Base-by-base conservation (phyloP, 2,888 invertebrate genomes). In the Tridacna crocea region DNA sequence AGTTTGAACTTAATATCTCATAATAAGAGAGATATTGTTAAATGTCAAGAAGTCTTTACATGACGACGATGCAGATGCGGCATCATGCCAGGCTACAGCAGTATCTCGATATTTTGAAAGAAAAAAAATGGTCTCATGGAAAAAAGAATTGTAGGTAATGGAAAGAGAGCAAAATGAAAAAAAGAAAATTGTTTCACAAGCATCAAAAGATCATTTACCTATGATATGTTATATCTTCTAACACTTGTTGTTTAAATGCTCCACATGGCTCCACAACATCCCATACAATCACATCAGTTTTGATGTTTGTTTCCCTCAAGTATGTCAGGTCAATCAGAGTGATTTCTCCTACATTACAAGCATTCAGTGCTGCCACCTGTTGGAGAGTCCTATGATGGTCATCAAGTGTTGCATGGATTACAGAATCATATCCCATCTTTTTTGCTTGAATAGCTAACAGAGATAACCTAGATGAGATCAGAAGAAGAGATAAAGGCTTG, bases 151-250 rank as follows among this genome's bases (percentile, higher is more conserved):
- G 2, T 2, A 2, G 2, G 36, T 36, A 36, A 36, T 8, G 8
- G 36, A 36, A 36, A 36, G 8, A 36, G 3, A 36, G 36, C 8
- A 36, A 8, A 4, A 36, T 36, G 36, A 36, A 36, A 4, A 36
- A 2, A 36, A 36, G 8, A 36, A 36, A 36, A 36, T 4, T 36
- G 36, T 36, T 36, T 36, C 2, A 36, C 36, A 36, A 36, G 36
- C 36, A 36, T 36, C 36, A 36, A 36, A 36, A 36, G 36, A 36
- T 36, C 36, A 36, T 68, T 27, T 77, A 93, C 93, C 90, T 91
- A 26, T 91, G 83, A 36, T 92, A 77, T 4, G 92, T 91, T n/a
- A 93, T 80, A 77, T 93, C 92, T 85, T 92, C 91, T 22, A 92
- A 74, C 15, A 90, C 87, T 75, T 90, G 90, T 66, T 91, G 90